These are phyloP conservation scores for Sesia apiformis DNA, from an alignment of 2,888 invertebrate species.

Conservation along the genomic window DNA sequence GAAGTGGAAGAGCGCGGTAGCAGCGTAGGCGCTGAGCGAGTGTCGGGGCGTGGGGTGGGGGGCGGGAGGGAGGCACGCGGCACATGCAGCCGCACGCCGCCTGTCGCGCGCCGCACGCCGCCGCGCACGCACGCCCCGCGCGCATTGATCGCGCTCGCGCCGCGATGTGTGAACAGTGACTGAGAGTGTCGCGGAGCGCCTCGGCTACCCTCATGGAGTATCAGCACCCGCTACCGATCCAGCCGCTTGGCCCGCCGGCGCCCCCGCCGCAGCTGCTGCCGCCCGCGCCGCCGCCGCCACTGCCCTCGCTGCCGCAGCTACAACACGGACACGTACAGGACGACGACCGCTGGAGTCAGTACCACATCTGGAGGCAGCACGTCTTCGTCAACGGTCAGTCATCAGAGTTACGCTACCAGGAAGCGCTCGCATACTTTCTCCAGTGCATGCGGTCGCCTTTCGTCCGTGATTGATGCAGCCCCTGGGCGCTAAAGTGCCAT, in stretches of 20 bases:
- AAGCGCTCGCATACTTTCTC: slow-evolving; percentile 43
- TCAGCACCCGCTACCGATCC: slow-evolving; percentile 59
- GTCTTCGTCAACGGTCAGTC: slow-evolving; percentile 85
- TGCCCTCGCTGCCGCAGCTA: slow-evolving; percentile 78
- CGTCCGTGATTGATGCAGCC: slow-evolving; percentile 17
- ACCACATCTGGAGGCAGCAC: slow-evolving; percentile 87
- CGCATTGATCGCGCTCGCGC: slow-evolving; percentile 7
- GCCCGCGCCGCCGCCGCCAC: slow-evolving; percentile 73
- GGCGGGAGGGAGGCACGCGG: slow-evolving; percentile 7
- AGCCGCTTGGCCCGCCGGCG: slow-evolving; percentile 77
- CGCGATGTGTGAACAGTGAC: slow-evolving; percentile 55
- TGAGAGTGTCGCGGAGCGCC: slow-evolving; percentile 30
- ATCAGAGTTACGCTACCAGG: slow-evolving; percentile 15
- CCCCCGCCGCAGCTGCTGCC: slow-evolving; percentile 78
- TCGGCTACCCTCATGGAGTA: slow-evolving; percentile 49
- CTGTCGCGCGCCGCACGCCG: slow-evolving; percentile 23
- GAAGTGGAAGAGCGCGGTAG: slow-evolving; percentile 10
- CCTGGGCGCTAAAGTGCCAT: slow-evolving; percentile 25
- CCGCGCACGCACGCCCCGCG: slow-evolving; percentile 23
- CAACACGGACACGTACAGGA: slow-evolving; percentile 73
- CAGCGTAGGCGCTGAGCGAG: slow-evolving; percentile 11
- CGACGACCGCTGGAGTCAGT: slow-evolving; percentile 82
- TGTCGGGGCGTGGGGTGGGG: slow-evolving; percentile 21
- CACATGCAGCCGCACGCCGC: slow-evolving; percentile 22
- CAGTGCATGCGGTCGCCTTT: slow-evolving; percentile 9